Evolutionary conservation across 2,113 vertebrate species (phyloP).

Genomic region (Peromyscus polionotus): DNA sequence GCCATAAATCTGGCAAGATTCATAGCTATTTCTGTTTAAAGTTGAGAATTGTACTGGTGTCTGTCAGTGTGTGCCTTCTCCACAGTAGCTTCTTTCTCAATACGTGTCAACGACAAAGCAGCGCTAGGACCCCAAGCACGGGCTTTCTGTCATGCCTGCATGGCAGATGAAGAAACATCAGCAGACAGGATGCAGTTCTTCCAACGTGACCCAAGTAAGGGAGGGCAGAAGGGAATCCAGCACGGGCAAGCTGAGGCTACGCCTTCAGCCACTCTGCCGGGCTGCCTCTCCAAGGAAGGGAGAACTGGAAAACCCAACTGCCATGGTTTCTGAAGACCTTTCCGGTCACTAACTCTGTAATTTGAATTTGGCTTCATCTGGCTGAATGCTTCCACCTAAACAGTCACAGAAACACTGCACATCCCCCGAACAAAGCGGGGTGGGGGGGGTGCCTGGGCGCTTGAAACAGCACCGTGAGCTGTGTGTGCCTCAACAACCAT

Average conservation of each 20-base stretch:
- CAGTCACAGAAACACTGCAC: background rate
- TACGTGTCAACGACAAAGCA: background rate
- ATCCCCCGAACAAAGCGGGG: constrained; percentile 18
- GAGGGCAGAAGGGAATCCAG: background rate
- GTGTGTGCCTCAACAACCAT: constrained; percentile 26
- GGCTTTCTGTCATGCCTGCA: background rate
- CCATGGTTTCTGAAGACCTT: constrained; percentile 30
- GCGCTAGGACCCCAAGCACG: background rate
- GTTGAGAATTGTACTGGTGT: background rate
- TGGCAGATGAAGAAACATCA: background rate
- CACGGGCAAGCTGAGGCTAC: background rate
- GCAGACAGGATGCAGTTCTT: background rate
- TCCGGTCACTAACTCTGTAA: constrained; percentile 12
- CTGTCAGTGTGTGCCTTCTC: background rate
- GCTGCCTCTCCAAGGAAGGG: background rate
- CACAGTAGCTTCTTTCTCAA: background rate
- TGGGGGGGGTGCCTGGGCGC: background rate
- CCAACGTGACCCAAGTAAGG: background rate
- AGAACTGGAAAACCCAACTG: background rate
- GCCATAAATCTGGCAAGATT: background rate
- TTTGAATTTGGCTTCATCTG: constrained; percentile 43
- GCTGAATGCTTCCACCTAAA: constrained; percentile 39
- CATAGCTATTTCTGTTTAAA: constrained; percentile 6
- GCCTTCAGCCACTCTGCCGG: background rate
- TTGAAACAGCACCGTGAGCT: constrained; percentile 65